These are phyloP conservation scores for Limonius californicus DNA, from an alignment of 1,140 invertebrate genomes.

Conservation along the genomic window DNA sequence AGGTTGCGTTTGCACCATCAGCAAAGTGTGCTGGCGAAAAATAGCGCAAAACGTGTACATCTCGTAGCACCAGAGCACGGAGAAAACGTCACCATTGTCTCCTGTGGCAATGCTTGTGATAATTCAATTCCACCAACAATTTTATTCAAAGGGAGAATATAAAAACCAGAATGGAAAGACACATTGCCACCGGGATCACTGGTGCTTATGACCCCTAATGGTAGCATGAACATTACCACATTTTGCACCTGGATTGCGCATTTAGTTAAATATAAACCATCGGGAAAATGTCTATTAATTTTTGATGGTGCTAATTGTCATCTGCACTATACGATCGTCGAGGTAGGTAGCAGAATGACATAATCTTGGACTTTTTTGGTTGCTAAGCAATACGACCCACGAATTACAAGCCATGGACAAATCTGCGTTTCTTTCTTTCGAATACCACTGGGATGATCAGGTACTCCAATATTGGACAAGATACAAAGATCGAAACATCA, in stretches of 20 bases:
- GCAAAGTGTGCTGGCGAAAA: too few species aligned
- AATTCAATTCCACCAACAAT: constrained; percentile 1
- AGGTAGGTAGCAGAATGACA: constrained; percentile 1
- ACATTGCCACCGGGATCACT: constrained; percentile 6
- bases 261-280: too few species aligned
- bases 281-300: too few species aligned
- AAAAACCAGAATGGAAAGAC: constrained; percentile 14
- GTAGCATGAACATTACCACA: constrained; percentile 4
- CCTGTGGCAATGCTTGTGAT: constrained; percentile 9
- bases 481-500: neutral
- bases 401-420: constrained; percentile 17
- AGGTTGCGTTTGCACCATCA: constrained; percentile 39
- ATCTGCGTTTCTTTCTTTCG: neutral
- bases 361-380: neutral
- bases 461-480: constrained; percentile 12
- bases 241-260: constrained; percentile 11
- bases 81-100: constrained; percentile 15
- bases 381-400: constrained; percentile 7
- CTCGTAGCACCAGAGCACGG: too few species aligned
- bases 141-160: constrained; percentile 14
- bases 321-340: constrained; percentile 1
- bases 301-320: constrained; percentile 14
- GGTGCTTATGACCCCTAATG: neutral
- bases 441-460: constrained; percentile 10
- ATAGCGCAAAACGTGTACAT: constrained; percentile 41